A percentile compares a stretch with the other conserved stretches of the same genome.
Conservation (phyloP, 2,888 invertebrate species). For the Callosobruchus maculatus region DNA sequence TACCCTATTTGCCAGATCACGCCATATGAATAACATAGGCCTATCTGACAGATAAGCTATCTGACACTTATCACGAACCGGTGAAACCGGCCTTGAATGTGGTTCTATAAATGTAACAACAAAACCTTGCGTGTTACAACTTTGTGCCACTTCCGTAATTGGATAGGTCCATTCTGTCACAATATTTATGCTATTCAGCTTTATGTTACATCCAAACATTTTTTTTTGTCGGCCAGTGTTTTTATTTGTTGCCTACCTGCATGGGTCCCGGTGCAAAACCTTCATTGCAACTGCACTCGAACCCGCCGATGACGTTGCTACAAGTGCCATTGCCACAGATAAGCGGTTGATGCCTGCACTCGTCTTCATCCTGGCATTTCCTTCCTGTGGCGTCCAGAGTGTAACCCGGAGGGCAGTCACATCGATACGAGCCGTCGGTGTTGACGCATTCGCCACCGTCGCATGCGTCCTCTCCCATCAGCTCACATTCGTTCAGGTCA, state of each 20-base stretch:
- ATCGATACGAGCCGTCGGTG: slow-evolving; percentile 78
- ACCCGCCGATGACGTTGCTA: slow-evolving; percentile 73
- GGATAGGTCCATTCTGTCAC: too few species aligned
- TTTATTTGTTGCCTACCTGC: slow-evolving; percentile 55
- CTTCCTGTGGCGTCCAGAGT: slow-evolving; percentile 60
- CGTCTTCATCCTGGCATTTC: slow-evolving; percentile 69
- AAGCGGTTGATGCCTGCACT: slow-evolving; percentile 62
- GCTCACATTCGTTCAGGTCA: slow-evolving; percentile 75
- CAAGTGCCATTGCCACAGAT: slow-evolving; percentile 81
- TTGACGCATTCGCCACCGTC: slow-evolving; percentile 72
- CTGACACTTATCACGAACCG: too few species aligned
- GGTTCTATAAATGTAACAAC: too few species aligned
- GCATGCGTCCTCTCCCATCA: slow-evolving; percentile 68
- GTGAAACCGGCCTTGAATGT: too few species aligned
- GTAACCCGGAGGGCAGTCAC: slow-evolving; percentile 72
- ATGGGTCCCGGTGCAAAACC: slow-evolving; percentile 75
- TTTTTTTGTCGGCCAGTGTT: too few species aligned
- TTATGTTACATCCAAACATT: too few species aligned
- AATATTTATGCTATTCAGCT: too few species aligned
- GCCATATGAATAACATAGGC: too few species aligned
- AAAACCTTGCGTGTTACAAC: too few species aligned
- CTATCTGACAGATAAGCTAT: too few species aligned
- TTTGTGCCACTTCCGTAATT: too few species aligned
- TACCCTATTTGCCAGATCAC: too few species aligned
- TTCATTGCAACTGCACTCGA: slow-evolving; percentile 73